Evolutionary conservation across 1,140 invertebrate species (phyloP), one percentile per base, ranked within the genome.

Genomic region (Macrocentrus cingulum): DNA sequence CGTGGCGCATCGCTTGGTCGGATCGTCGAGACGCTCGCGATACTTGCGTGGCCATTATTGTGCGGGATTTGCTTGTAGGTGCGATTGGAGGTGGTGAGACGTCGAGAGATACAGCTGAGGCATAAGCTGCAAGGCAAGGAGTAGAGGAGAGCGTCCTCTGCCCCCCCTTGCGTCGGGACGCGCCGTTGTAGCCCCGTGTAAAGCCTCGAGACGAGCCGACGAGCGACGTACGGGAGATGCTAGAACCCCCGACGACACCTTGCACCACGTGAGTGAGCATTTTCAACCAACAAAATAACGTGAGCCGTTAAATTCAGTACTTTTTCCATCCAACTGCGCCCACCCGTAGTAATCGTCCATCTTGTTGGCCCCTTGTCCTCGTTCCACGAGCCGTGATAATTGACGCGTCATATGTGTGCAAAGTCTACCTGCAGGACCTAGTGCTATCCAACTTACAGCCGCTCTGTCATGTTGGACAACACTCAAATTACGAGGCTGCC

Each of bases 311-410:
- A 6, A 51, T 9, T 34, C 29, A 22, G 25, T 36, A 32, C 46
- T 25, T 50, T 45, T 49, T 54, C 32, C 49, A n/a, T 63, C 59
- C 61, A 61, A 61, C 56, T 53, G 51, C 55, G 52, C 60, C 29
- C 57, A 56, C 58, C 62, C 69, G 36, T 52, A 46, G 41, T 41
- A 32, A 60, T 45, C 71, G 66, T 72, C 74, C 74, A 76, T 75
- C 68, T 75, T 77, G 73, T 71, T 61, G 64, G 65, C 71, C 71
- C 65, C 74, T 71, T 71, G 73, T 75, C 68, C 72, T 69, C 70
- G 70, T 75, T 68, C 63, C 64, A 59, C 61, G 58, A 62, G 48
- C 56, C 60, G 56, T 42, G 61, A 63, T 67, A 70, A 67, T 67
- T 70, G 65, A 70, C 61, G 66, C 69, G 65, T 70, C 69, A 69